phyloP scores from a whole-genome alignment of 2,888 invertebrate species.

The Litoditis marina region DNA sequence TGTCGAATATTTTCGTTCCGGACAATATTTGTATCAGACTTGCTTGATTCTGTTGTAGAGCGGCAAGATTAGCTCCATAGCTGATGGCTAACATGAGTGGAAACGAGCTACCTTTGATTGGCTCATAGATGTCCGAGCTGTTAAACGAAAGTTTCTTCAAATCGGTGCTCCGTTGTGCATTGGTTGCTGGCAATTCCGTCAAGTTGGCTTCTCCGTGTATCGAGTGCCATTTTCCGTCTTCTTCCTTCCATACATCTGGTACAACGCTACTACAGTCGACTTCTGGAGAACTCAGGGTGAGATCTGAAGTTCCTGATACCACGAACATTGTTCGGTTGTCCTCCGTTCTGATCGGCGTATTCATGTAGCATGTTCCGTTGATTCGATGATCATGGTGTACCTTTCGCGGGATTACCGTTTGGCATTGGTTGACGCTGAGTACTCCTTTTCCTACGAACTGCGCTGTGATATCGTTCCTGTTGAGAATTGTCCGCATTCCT shows the following conservation, averaged over 20 bases:
- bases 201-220: neutral
- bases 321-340: neutral
- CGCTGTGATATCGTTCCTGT: constrained; percentile 20
- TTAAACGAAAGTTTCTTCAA: neutral
- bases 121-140: neutral
- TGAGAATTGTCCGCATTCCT: constrained; percentile 20
- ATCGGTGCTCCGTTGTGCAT: neutral
- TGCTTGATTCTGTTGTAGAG: neutral
- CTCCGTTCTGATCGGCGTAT: constrained; percentile 17
- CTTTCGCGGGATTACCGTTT: neutral
- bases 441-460: constrained; percentile 17
- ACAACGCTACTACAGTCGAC: neutral
- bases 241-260: neutral
- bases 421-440: constrained; percentile 14
- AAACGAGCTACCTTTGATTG: neutral
- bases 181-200: neutral
- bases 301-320: neutral
- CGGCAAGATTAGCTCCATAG: neutral
- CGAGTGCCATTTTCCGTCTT: neutral
- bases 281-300: neutral
- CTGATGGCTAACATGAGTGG: neutral
- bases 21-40: too few species aligned
- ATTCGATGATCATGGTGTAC: constrained; percentile 13
- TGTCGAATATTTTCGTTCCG: too few species aligned
- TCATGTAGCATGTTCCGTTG: constrained; percentile 15